Evolutionary conservation across 2,113 vertebrate species (phyloP).

Genomic region (Plecotus auritus): DNA sequence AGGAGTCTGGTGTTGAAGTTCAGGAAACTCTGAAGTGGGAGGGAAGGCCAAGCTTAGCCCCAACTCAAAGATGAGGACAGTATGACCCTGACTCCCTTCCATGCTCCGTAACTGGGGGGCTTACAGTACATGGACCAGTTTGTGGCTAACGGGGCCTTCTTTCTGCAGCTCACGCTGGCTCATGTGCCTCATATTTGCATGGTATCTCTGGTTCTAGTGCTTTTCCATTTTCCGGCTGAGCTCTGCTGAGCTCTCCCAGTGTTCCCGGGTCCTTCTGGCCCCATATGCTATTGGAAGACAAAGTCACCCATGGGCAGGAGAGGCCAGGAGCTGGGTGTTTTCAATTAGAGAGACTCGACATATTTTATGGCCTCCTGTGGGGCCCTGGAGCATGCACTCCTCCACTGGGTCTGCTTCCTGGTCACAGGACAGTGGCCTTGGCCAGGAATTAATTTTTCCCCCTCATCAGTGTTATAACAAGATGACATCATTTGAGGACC

Average conservation of each 20-base stretch:
- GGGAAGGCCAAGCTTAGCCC: background rate
- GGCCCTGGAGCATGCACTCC: background rate
- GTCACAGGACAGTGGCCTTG: background rate
- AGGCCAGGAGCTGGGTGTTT: background rate
- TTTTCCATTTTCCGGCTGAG: background rate
- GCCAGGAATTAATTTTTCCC: background rate
- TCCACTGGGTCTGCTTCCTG: background rate
- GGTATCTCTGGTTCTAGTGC: background rate
- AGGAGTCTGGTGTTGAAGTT: background rate
- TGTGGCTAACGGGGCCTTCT: background rate
- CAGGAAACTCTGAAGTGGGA: background rate
- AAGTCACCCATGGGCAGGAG: background rate
- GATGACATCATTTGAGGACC: background rate
- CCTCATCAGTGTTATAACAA: background rate
- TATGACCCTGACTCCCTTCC: background rate
- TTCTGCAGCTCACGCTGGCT: background rate
- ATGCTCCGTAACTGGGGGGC: background rate
- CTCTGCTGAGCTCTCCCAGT: background rate
- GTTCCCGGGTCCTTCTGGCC: background rate
- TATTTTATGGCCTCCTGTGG: background rate
- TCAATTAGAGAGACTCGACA: background rate
- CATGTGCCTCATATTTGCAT: background rate
- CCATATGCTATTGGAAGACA: background rate
- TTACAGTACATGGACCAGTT: fast-evolving
- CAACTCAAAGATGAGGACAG: background rate